Conservation (phyloP, 1,140 invertebrate species). For the Muscidifurax raptorellus region DNA sequence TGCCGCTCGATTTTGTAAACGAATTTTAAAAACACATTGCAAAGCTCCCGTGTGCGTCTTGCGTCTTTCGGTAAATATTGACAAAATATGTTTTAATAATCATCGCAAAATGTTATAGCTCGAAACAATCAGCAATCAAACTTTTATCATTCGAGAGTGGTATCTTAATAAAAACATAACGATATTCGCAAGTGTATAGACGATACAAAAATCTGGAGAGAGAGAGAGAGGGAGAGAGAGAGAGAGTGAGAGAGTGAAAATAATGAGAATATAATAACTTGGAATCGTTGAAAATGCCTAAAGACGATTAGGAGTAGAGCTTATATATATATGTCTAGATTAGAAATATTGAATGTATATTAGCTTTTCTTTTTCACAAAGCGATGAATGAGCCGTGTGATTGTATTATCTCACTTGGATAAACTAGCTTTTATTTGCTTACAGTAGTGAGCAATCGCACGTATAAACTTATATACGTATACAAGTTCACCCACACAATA, state of each 20-base stretch:
- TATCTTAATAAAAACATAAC: slow-evolving; percentile 2
- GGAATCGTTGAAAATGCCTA: too few relatives aligned
- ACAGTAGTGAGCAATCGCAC: too few relatives aligned
- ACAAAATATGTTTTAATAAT: not conserved
- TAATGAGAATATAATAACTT: not conserved
- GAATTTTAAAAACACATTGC: too few relatives aligned
- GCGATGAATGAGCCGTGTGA: not conserved
- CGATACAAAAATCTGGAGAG: not conserved
- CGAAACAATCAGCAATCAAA: not conserved
- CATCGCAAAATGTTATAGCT: not conserved
- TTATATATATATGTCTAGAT: not conserved
- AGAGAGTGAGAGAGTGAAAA: too few relatives aligned
- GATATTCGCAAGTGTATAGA: not conserved
- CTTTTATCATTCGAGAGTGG: not conserved
- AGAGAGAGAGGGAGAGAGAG: not conserved
- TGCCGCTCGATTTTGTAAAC: too few relatives aligned
- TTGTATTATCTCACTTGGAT: not conserved
- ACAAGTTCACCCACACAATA: too few relatives aligned
- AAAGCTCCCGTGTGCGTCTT: too few relatives aligned
- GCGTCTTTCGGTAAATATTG: not conserved
- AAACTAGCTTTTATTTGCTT: not conserved
- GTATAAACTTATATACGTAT: not conserved
- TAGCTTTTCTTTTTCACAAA: not conserved
- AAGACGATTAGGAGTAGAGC: too few relatives aligned
- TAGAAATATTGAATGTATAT: not conserved